These are phyloP conservation scores for Himalopsyche tibetana DNA, from an alignment of 2,888 invertebrate genomes.

Conservation along the genomic window DNA sequence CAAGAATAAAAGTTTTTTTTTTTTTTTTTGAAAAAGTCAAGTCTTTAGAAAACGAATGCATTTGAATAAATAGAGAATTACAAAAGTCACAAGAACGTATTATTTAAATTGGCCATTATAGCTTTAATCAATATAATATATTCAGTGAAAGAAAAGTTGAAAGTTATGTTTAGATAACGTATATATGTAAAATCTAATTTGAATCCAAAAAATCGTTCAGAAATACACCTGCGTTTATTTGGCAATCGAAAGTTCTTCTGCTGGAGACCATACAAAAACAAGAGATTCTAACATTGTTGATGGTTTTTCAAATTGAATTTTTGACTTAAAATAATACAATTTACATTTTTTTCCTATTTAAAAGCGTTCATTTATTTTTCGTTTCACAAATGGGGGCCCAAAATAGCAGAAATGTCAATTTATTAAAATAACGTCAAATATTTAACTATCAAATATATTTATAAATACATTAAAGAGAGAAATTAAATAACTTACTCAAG, in stretches of 20 bases:
- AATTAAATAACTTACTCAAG: too few relatives aligned
- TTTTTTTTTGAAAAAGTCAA: neutral
- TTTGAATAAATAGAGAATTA: slow-evolving; percentile 4
- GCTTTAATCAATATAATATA: neutral
- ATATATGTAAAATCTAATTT: neutral
- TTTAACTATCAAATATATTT: too few relatives aligned
- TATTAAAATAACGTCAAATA: too few relatives aligned
- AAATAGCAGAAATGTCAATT: too few relatives aligned
- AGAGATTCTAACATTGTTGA: too few relatives aligned
- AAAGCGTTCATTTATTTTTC: too few relatives aligned
- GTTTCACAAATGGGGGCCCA: too few relatives aligned
- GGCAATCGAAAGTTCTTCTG: neutral
- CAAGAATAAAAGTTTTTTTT: neutral
- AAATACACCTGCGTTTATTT: slow-evolving; percentile 13
- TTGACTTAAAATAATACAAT: too few relatives aligned
- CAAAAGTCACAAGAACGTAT: neutral
- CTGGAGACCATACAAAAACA: too few relatives aligned
- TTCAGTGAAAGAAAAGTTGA: neutral
- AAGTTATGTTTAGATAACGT: neutral
- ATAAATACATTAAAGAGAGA: too few relatives aligned
- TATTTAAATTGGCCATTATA: neutral
- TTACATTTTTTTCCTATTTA: too few relatives aligned
- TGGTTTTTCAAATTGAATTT: too few relatives aligned
- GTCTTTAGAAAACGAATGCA: neutral
- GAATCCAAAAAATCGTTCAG: neutral